Base-by-base conservation (phyloP, 1,140 invertebrate genomes). In the Protaetia brevitarsis region DNA sequence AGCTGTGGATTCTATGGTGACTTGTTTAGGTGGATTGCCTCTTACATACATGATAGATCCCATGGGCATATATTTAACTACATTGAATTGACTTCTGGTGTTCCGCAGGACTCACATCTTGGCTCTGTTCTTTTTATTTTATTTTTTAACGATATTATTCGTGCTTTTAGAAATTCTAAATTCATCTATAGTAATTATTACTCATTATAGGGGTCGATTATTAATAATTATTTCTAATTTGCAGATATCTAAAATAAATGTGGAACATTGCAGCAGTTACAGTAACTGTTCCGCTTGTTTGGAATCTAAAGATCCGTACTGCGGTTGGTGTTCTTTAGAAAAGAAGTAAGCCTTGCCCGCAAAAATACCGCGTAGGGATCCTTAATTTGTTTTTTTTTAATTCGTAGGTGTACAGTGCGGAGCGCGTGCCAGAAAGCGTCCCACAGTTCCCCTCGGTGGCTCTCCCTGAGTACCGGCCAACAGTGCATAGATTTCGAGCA, bases 261-360 rank as follows among this genome's bases (percentile, higher is more conserved):
- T 97, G n/a, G 93, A 98, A 75, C 90, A 93, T 70, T 99, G 97
- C 81, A 88, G 87, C 36, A 88, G 88, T 72, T 94, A 95, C 77
- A 88, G 86, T 2, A 95, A 94, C 69, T 99, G 97, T 80, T 91
- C 89, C 2, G 83, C 88, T 10, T 99, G 97, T 79, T 83, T 97
- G 6, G 91, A 92, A 75, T 94, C 94, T 0, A 88, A 88, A 73
- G 96, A 99, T 83, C 96, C 97, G 1, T 97, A 97, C 76, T 99
- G 97, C 81, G 96, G 96, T 8, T 99, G 96, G 96, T 98, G 96
- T 81, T 96, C 96, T 0, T 79, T 98, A 64, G 95, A 98, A 78
- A 97, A 96, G 81, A 86, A 87, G 89, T 91, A 78, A 81, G 56
- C 29, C n/a, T 8, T 26, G 13, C 26, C 11, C 26, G 7, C 3